Evolutionary conservation across 2,888 invertebrate genomes (phyloP).

Genomic region (Lycophotia porphyrea): DNA sequence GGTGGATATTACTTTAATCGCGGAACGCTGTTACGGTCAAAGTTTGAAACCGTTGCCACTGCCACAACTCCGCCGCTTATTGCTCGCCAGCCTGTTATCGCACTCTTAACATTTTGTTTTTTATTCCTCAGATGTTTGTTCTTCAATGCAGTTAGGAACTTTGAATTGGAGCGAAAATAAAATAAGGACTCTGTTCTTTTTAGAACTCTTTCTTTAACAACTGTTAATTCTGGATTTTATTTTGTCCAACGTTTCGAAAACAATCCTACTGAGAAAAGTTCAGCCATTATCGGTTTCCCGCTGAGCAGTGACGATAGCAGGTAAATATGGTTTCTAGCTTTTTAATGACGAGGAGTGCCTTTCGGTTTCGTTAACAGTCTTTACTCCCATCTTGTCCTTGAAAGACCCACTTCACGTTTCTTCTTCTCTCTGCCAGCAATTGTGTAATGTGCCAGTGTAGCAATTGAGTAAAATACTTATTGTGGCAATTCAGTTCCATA

Average conservation of each 20-base stretch:
- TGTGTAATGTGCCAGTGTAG: neutral
- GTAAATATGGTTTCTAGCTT: neutral
- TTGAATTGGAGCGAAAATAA: slow-evolving; percentile 44
- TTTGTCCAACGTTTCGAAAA: slow-evolving; percentile 12
- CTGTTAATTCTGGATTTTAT: slow-evolving; percentile 2
- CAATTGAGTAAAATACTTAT: neutral
- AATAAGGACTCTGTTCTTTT: slow-evolving; percentile 14
- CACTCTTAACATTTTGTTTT: slow-evolving; percentile 66
- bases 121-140: slow-evolving; percentile 46
- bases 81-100: slow-evolving; percentile 75
- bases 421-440: neutral
- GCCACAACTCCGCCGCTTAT: slow-evolving; percentile 76
- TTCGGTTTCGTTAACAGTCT: no score
- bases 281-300: neutral
- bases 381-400: neutral
- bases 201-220: slow-evolving; percentile 13
- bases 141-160: slow-evolving; percentile 51
- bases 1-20: slow-evolving; percentile 84
- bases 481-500: neutral
- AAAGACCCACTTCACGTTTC: neutral
- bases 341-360: neutral
- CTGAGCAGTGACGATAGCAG: neutral
- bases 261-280: neutral
- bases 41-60: slow-evolving; percentile 72
- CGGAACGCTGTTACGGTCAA: slow-evolving; percentile 81